Base-by-base conservation (phyloP, 2,113 vertebrate species). In the Colistium nudipinnis region DNA sequence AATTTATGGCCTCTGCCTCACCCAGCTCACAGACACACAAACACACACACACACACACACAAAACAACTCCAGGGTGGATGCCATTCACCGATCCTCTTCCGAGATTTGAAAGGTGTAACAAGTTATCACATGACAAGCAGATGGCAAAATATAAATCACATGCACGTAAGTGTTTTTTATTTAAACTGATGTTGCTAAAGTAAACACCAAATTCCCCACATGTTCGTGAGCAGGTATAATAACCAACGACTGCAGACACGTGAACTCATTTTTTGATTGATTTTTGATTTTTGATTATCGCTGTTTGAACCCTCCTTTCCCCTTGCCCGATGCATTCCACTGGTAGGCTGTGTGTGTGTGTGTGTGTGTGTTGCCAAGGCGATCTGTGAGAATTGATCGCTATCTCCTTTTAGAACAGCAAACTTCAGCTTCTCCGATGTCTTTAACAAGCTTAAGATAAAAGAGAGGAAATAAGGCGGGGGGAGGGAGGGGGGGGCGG, bases 351-450 rank as follows among this genome's bases (percentile, higher is more conserved):
- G 36, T 31, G 69, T 39, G 62, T 19, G 48, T 38, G 64, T 30
- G 66, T 75, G 33, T 65, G 64, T 74, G 59, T 70, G 47, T 24
- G 33, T 52, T 48, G 16, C 39, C 64, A 78, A 68, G 25, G 53
- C 62, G 71, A 82, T 87, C 73, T 81, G 83, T 88, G 83, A 82
- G 78, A 88, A 91, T 86, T 82, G 82, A 91, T 88, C 80, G 49
- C 62, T 81, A 77, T 85, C 80, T 74, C 75, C 52, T 57, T 60
- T 61, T 70, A 81, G 70, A 63, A 77, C 63, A 68, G 73, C 78
- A 78, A 81, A 70, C 75, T 70, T 79, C 69, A 83, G 75, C 78
- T 49, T 31, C 61, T 49, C 35, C 61, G 70, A 79, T 64, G 54
- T 75, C 62, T 68, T 79, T 75, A 78, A 82, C 69, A 63, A 81